These are phyloP conservation scores for Scleropages formosus DNA, from an alignment of 2,797 vertebrate species.

Conservation along the genomic window DNA sequence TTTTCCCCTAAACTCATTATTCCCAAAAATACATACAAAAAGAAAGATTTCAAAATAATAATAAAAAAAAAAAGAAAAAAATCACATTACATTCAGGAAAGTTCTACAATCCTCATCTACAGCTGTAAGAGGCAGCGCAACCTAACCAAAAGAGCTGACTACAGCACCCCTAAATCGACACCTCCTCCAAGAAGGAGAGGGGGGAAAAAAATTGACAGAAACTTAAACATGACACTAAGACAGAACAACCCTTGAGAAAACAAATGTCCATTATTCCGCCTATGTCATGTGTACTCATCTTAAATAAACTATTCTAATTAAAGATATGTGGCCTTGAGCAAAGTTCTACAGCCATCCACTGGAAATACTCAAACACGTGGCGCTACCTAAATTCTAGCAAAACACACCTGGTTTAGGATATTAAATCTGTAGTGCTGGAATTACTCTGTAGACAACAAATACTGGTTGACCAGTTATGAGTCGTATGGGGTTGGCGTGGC, in stretches of 20 bases:
- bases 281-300: not conserved
- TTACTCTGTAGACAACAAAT: slow-evolving; percentile 34
- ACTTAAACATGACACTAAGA: not conserved
- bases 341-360: slow-evolving; percentile 21
- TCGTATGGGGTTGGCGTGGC: slow-evolving; percentile 15
- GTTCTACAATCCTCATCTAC: slow-evolving; percentile 37
- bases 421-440: slow-evolving; percentile 40
- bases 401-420: slow-evolving; percentile 25
- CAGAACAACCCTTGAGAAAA: not conserved
- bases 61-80: slow-evolving; percentile 34
- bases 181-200: slow-evolving; percentile 24
- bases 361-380: slow-evolving; percentile 28
- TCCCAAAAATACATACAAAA: slow-evolving; percentile 37
- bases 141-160: slow-evolving; percentile 41
- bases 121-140: slow-evolving; percentile 45
- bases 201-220: not conserved
- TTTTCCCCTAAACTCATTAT: slow-evolving; percentile 30
- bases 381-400: slow-evolving; percentile 26
- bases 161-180: not conserved
- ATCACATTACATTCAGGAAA: slow-evolving; percentile 49
- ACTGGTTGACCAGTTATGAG: slow-evolving; percentile 41
- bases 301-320: not conserved
- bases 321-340: slow-evolving; percentile 15
- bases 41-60: slow-evolving; percentile 34
- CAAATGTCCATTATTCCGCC: not conserved